These are phyloP conservation scores for Nasonia vitripennis DNA, from an alignment of 1,140 invertebrate species.

Conservation along the genomic window DNA sequence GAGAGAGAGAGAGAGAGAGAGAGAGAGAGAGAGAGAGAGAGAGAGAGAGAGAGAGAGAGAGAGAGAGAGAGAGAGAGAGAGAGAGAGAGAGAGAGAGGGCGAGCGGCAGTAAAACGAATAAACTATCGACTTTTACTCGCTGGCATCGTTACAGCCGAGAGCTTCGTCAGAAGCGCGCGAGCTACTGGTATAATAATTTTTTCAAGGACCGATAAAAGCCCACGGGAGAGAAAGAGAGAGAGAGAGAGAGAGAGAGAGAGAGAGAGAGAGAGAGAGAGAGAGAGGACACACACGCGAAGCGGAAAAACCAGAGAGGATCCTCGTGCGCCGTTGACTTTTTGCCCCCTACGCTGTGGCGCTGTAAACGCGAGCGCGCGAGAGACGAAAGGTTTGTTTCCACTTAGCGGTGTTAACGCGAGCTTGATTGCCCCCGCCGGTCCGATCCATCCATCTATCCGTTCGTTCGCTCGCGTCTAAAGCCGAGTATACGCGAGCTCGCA, in stretches of 20 bases:
- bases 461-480: conserved; percentile 46
- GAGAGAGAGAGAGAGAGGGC: too few relatives aligned
- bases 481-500: conserved; percentile 23
- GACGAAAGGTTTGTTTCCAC: conserved; percentile 59
- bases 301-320: background rate
- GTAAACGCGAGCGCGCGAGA: conserved; percentile 21
- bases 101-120: background rate
- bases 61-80: too few relatives aligned
- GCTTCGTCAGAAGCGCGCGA: background rate
- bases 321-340: conserved; percentile 18
- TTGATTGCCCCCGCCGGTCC: conserved; percentile 60
- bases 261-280: conserved; percentile 35
- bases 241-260: conserved; percentile 36
- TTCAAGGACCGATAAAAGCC: conserved; percentile 40
- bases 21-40: too few relatives aligned
- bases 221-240: background rate
- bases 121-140: conserved; percentile 11
- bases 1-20: too few relatives aligned
- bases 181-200: conserved; percentile 19
- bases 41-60: too few relatives aligned
- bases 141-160: background rate
- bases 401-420: conserved; percentile 65
- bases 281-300: conserved; percentile 17
- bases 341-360: background rate
- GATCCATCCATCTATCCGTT: conserved; percentile 52